A percentile compares a stretch with the other conserved stretches of the same genome.
Conservation (phyloP, 2,113 vertebrate species). For the Murina feae region DNA sequence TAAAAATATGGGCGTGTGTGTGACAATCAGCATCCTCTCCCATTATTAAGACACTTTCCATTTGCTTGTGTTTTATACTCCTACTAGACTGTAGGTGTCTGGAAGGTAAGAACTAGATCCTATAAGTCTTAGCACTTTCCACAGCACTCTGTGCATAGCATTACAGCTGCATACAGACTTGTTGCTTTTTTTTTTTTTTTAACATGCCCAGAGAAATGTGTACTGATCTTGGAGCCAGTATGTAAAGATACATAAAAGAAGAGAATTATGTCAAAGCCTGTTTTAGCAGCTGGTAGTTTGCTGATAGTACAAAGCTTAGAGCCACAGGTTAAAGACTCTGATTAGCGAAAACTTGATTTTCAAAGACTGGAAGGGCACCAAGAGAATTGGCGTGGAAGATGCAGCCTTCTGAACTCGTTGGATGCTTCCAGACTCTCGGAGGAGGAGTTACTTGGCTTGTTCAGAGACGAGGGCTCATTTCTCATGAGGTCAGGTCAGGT, state of each 20-base stretch:
- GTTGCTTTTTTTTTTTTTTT: constrained; percentile 30
- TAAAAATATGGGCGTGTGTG: neutral
- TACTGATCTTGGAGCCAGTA: constrained; percentile 5
- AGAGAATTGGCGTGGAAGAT: neutral
- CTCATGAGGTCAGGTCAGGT: neutral
- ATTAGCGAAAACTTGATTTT: neutral
- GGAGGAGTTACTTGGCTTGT: neutral
- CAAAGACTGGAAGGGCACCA: neutral
- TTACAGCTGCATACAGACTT: neutral
- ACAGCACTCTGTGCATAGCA: neutral
- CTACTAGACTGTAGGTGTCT: neutral
- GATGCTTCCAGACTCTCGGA: neutral
- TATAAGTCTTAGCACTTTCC: neutral
- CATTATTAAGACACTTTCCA: neutral
- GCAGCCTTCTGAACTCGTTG: neutral
- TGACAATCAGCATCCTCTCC: neutral
- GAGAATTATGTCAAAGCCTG: neutral
- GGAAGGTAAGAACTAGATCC: neutral
- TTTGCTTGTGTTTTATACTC: neutral
- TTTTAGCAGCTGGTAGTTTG: neutral
- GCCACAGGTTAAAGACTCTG: neutral
- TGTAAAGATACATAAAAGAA: neutral
- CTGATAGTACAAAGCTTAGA: neutral
- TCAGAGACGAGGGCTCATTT: neutral
- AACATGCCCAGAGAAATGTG: neutral